These are phyloP conservation scores for Tolmerus cingulatus DNA, from an alignment of 2,888 invertebrate genomes.

Conservation along the genomic window DNA sequence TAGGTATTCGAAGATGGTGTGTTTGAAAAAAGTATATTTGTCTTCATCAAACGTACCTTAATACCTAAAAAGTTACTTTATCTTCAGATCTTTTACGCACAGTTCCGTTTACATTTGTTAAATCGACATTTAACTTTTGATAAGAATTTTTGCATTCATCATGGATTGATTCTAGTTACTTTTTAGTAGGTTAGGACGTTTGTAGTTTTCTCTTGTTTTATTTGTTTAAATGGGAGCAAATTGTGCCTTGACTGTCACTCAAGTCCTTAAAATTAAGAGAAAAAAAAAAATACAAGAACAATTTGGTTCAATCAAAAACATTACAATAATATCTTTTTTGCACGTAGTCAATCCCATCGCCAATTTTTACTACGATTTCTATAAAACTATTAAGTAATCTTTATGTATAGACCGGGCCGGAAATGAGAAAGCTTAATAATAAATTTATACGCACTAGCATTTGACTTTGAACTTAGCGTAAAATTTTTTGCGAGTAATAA, in stretches of 20 bases:
- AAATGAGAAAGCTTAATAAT: not conserved
- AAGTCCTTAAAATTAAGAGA: not conserved
- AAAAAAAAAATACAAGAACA: not conserved
- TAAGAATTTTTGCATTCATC: not conserved
- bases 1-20: not conserved
- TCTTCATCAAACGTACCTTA: not conserved
- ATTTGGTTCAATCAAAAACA: not conserved
- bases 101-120: not conserved
- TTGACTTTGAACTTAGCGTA: conserved; percentile 18
- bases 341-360: not conserved
- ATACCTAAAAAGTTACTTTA: not conserved
- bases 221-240: not conserved
- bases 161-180: not conserved
- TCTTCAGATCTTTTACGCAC: not conserved
- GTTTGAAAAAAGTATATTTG: not conserved
- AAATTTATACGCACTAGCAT: conserved; percentile 12
- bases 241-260: not conserved
- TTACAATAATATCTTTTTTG: not conserved
- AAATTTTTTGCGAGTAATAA: conserved; percentile 1
- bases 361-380: not conserved
- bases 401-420: not conserved
- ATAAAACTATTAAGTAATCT: not conserved
- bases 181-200: not conserved
- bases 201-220: not conserved
- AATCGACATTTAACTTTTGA: not conserved